Evolutionary conservation across 2,888 invertebrate genomes (phyloP).

Genomic region (Spisula subtruncata): DNA sequence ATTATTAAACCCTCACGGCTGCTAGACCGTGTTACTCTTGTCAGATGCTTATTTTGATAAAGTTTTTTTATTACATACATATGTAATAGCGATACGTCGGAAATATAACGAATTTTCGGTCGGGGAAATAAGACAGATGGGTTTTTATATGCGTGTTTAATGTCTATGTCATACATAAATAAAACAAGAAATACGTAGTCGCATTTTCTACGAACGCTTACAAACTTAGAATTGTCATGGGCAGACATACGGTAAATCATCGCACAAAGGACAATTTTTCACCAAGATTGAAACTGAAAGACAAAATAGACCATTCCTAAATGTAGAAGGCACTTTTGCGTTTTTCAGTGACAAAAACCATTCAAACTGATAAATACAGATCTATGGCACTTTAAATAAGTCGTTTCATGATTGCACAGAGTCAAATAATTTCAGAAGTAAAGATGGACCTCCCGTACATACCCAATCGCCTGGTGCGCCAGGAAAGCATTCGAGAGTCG

Average conservation of each 20-base stretch:
- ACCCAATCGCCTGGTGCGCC: no score
- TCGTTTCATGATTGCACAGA: no score
- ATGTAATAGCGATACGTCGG: neutral
- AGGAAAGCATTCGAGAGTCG: no score
- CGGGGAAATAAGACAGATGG: neutral
- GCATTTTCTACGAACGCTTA: neutral
- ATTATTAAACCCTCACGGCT: slow-evolving; percentile 19
- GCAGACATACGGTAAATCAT: neutral
- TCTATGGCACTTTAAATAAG: no score
- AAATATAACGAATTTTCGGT: neutral
- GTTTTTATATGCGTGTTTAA: neutral
- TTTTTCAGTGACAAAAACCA: no score
- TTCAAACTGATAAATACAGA: no score
- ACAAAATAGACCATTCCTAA: no score
- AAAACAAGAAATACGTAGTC: neutral
- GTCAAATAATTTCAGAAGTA: no score
- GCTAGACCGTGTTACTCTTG: slow-evolving; percentile 12
- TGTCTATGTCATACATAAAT: neutral
- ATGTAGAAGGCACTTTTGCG: no score
- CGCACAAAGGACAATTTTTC: no score
- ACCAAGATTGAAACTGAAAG: no score
- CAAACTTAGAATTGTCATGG: neutral
- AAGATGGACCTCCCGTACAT: no score
- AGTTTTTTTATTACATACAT: slow-evolving; percentile 29
- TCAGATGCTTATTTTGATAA: slow-evolving; percentile 31